Percentiles rank a stretch among this genome's conserved stretches.
phyloP scores from a whole-genome alignment of 2,888 invertebrate species.

The Yponomeuta plumbellus region DNA sequence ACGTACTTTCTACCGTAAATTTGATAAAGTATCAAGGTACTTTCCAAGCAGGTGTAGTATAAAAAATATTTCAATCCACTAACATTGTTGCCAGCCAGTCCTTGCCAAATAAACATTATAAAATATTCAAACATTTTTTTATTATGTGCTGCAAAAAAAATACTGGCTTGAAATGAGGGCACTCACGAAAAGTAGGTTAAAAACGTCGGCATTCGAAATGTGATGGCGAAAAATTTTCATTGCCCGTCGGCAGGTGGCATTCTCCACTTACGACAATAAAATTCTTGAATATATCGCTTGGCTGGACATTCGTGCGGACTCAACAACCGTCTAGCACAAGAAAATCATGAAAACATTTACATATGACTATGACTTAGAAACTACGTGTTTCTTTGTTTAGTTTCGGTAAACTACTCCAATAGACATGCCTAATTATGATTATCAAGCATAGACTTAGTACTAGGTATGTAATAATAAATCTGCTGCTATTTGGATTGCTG shows the following conservation, averaged over 20 bases:
- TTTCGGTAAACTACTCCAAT: neutral
- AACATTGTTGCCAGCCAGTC: too few relatives aligned
- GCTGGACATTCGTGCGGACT: conserved; percentile 14
- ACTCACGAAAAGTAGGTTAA: conserved; percentile 48
- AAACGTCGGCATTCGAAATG: conserved; percentile 36
- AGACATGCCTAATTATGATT: too few relatives aligned
- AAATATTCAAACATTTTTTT: too few relatives aligned
- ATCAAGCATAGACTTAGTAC: too few relatives aligned
- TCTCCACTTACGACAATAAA: conserved; percentile 40
- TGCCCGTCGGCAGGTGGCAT: conserved; percentile 30
- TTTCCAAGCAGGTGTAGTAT: too few relatives aligned
- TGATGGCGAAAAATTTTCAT: conserved; percentile 35
- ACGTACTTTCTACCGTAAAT: too few relatives aligned
- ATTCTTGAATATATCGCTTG: conserved; percentile 36
- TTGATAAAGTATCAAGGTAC: too few relatives aligned
- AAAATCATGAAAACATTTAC: conserved; percentile 23
- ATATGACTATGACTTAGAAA: conserved; percentile 25
- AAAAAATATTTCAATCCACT: too few relatives aligned
- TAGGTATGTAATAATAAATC: too few relatives aligned
- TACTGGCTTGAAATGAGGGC: conserved; percentile 31
- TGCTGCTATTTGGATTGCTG: too few relatives aligned
- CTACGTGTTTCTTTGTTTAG: neutral
- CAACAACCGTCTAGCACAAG: conserved; percentile 15
- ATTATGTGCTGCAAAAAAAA: too few relatives aligned
- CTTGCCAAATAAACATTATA: too few relatives aligned